Evolutionary conservation across 2,113 vertebrate genomes (phyloP).

Genomic region (Megaleporinus macrocephalus): DNA sequence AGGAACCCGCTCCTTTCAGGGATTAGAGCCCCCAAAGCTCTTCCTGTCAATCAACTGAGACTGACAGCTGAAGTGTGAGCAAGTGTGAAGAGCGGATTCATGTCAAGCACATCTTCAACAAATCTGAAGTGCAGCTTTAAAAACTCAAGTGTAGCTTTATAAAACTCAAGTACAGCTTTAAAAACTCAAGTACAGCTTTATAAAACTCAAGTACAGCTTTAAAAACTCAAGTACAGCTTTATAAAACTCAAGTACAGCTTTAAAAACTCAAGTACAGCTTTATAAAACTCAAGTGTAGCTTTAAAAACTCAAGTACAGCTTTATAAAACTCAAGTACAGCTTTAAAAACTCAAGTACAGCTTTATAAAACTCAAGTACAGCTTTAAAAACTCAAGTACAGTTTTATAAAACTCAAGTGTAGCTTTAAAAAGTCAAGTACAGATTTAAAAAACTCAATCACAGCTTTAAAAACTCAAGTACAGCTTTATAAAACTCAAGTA

Average conservation of each 20-base stretch:
- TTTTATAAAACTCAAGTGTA: no score
- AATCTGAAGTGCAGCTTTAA: not conserved
- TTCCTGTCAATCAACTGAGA: constrained; percentile 51
- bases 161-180: not conserved
- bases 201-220: not conserved
- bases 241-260: not conserved
- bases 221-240: not conserved
- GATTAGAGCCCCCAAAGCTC: constrained; percentile 45
- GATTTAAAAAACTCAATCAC: no score
- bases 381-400: no score
- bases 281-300: not conserved
- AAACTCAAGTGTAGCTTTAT: not conserved
- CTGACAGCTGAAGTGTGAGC: constrained; percentile 42
- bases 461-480: no score
- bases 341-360: no score
- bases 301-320: no score
- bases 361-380: no score
- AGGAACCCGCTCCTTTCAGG: constrained; percentile 29
- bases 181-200: not conserved
- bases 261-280: not conserved
- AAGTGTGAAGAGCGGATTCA: not conserved
- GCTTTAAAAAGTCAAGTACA: no score
- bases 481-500: no score
- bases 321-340: not conserved
- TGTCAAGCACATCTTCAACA: not conserved